These are phyloP conservation scores for Petrocephalus zakoni DNA, from an alignment of 2,113 vertebrate genomes.

Conservation along the genomic window DNA sequence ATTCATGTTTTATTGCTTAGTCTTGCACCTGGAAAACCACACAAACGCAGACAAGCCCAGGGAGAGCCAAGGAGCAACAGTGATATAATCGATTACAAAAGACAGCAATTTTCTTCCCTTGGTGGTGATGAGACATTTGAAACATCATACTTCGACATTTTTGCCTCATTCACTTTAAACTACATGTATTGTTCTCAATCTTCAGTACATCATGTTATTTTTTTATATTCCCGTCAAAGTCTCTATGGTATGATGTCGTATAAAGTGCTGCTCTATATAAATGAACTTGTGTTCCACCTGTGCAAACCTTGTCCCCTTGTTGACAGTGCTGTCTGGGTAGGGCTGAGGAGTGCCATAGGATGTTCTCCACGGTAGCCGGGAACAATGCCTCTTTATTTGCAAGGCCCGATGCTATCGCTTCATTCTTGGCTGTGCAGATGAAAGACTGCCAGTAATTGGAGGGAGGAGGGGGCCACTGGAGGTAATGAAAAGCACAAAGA, in stretches of 20 bases:
- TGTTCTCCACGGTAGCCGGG: conserved; percentile 33
- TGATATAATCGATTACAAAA: not conserved
- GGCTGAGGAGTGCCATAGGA: not conserved
- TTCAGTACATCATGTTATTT: not conserved
- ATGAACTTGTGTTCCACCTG: not conserved
- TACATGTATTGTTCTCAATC: not conserved
- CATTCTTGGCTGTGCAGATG: conserved; percentile 63
- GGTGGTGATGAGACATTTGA: not conserved
- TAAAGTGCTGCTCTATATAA: not conserved
- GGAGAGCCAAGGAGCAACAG: not conserved
- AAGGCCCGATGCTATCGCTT: conserved; percentile 65
- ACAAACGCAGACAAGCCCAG: not conserved
- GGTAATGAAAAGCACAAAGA: conserved; percentile 57
- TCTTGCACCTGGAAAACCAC: not conserved
- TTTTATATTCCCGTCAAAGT: not conserved
- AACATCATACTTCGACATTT: not conserved
- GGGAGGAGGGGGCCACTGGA: conserved; percentile 49
- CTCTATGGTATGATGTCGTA: not conserved
- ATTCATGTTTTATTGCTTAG: not conserved
- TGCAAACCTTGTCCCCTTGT: not conserved
- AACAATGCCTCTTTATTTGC: conserved; percentile 66
- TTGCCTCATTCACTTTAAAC: not conserved
- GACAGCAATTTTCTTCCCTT: not conserved
- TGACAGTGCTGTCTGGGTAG: conserved; percentile 30
- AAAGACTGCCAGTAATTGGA: conserved; percentile 66